Percentiles rank a stretch among this genome's conserved stretches.
phyloP scores from a whole-genome alignment of 2,797 vertebrate species.

The Hylomyscus alleni region DNA sequence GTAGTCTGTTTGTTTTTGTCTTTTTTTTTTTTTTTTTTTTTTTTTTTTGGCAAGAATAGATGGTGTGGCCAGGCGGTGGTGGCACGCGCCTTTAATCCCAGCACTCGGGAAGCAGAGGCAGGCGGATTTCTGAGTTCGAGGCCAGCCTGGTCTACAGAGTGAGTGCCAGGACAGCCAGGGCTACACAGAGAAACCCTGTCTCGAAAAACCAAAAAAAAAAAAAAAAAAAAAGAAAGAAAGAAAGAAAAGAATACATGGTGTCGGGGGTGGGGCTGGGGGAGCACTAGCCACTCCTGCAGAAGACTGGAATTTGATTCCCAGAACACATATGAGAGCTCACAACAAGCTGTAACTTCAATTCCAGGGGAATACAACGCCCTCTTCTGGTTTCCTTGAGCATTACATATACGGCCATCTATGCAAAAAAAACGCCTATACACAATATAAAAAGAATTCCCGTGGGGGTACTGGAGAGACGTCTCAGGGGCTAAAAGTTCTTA shows the following conservation, averaged over 20 bases:
- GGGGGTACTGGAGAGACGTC: neutral
- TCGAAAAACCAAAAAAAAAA: no score
- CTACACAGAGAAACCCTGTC: no score
- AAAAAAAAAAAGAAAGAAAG: fast-evolving
- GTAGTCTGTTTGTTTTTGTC: neutral
- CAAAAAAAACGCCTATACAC: neutral
- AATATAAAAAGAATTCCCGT: neutral
- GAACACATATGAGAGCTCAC: neutral
- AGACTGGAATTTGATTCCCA: neutral
- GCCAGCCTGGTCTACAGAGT: no score
- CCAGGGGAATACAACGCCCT: neutral
- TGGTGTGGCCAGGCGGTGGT: no score
- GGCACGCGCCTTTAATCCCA: no score
- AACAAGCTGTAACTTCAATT: neutral
- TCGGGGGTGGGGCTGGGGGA: no score
- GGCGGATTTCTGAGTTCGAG: no score
- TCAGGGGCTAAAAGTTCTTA: neutral
- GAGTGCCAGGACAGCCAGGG: no score
- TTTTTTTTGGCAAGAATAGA: neutral
- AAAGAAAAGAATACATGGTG: no score
- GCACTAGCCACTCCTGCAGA: neutral
- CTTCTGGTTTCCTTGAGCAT: neutral
- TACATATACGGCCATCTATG: no score
- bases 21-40: neutral
- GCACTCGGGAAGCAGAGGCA: no score